These are phyloP conservation scores for Orthosia gracilis DNA, from an alignment of 2,888 invertebrate genomes.

Conservation along the genomic window DNA sequence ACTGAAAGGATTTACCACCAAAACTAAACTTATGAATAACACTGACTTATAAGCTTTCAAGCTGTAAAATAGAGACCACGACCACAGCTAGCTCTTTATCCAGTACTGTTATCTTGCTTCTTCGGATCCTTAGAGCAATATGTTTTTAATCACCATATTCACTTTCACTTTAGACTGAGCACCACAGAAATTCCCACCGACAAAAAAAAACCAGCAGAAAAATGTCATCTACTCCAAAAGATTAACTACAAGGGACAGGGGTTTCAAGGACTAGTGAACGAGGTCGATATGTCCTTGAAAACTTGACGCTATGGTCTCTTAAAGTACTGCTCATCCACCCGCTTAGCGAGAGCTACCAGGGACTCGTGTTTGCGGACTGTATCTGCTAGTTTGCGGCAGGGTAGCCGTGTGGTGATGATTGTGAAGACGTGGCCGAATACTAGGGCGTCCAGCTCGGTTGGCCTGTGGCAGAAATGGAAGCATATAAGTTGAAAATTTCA, in stretches of 20 bases:
- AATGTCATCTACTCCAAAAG: constrained; percentile 13
- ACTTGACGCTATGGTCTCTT: constrained; percentile 88
- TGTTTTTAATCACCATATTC: background rate
- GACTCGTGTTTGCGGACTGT: constrained; percentile 94
- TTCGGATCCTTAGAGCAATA: background rate
- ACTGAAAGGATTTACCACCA: background rate
- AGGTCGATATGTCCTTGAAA: constrained; percentile 88
- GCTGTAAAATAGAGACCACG: background rate
- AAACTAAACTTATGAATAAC: background rate
- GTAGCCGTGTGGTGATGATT: constrained; percentile 97
- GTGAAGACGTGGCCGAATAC: constrained; percentile 99
- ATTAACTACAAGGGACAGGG: constrained; percentile 26
- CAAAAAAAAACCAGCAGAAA: constrained; percentile 6
- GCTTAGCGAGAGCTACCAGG: constrained; percentile 95
- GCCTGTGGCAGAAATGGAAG: constrained; percentile 89
- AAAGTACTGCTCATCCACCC: constrained; percentile 96
- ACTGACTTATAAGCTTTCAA: background rate
- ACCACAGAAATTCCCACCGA: constrained; percentile 13
- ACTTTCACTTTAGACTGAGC: background rate
- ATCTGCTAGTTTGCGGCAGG: constrained; percentile 95
- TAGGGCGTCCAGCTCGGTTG: constrained; percentile 98
- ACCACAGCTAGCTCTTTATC: background rate
- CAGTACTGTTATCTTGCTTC: background rate
- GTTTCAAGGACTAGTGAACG: constrained; percentile 85
- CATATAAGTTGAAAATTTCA: background rate